Evolutionary conservation across 2,888 invertebrate genomes (phyloP).

Genomic region (Masnerella sp.): DNA sequence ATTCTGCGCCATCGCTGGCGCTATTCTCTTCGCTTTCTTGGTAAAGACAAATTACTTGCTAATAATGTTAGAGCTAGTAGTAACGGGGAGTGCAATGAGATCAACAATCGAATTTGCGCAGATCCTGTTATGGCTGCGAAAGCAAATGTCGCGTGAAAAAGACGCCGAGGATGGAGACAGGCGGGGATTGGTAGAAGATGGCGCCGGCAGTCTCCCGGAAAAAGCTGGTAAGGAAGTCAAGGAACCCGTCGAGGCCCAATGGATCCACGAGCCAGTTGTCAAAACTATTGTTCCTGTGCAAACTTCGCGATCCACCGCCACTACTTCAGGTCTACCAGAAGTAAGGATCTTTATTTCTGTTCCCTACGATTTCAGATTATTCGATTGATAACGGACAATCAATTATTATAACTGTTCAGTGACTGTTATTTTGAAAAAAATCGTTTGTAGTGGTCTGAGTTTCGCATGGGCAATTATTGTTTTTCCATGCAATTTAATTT

Average conservation of each 20-base stretch:
- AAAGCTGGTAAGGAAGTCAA: slow-evolving; percentile 68
- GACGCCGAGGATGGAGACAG: slow-evolving; percentile 75
- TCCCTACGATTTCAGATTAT: too few relatives aligned
- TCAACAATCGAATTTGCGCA: slow-evolving; percentile 30
- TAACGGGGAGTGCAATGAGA: neutral
- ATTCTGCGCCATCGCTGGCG: slow-evolving; percentile 74
- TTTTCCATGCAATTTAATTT: too few relatives aligned
- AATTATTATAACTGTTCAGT: too few relatives aligned
- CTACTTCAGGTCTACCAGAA: slow-evolving; percentile 68
- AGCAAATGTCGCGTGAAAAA: slow-evolving; percentile 78
- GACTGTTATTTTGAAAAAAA: too few relatives aligned
- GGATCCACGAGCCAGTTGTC: slow-evolving; percentile 70
- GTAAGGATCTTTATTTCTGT: slow-evolving; percentile 59
- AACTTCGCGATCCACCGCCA: slow-evolving; percentile 56
- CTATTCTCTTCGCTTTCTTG: slow-evolving; percentile 76
- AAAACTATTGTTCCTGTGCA: slow-evolving; percentile 77
- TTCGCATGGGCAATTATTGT: too few relatives aligned
- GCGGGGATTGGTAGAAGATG: slow-evolving; percentile 76
- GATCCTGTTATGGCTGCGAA: slow-evolving; percentile 77
- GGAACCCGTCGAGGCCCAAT: slow-evolving; percentile 71
- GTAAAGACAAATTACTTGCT: slow-evolving; percentile 60
- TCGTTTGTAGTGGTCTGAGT: too few relatives aligned
- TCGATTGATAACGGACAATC: too few relatives aligned
- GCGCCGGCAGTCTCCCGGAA: slow-evolving; percentile 68
- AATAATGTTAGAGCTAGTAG: too few relatives aligned